A percentile compares a stretch with the other conserved stretches of the same genome.
These are phyloP conservation scores for Coreoperca whiteheadi DNA, from an alignment of 2,113 vertebrate genomes.

Conservation along the genomic window DNA sequence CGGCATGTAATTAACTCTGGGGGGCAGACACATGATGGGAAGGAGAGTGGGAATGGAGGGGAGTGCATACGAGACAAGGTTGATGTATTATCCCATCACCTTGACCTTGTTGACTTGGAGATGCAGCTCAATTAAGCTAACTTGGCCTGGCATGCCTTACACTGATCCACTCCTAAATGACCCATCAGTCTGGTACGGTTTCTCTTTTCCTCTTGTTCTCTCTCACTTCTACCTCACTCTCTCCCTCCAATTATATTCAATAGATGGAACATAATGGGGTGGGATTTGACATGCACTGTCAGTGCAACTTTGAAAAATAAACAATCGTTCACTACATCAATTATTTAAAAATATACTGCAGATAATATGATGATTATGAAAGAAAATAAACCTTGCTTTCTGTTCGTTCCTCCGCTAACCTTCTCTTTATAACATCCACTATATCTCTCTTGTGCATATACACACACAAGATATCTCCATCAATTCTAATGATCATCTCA, in stretches of 20 bases:
- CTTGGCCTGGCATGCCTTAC: conserved; percentile 49
- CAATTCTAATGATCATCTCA: conserved; percentile 43
- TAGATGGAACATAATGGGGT: conserved; percentile 10
- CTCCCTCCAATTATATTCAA: conserved; percentile 26
- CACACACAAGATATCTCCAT: conserved; percentile 12
- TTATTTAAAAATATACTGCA: conserved; percentile 1
- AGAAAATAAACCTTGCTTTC: background rate
- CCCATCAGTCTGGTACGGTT: conserved; percentile 41
- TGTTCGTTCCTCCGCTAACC: background rate
- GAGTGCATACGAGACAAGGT: conserved; percentile 39
- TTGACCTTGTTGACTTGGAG: conserved; percentile 78
- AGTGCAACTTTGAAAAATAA: conserved; percentile 15
- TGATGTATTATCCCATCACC: conserved; percentile 83
- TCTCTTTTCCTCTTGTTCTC: background rate
- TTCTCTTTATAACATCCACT: background rate
- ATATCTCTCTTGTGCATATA: background rate
- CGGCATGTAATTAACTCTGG: conserved; percentile 78
- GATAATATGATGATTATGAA: background rate
- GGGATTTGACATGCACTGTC: conserved; percentile 1
- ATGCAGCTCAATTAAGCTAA: conserved; percentile 79
- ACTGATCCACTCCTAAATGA: conserved; percentile 72
- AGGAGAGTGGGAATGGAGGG: conserved; percentile 20
- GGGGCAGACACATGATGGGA: background rate
- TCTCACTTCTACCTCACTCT: conserved; percentile 17
- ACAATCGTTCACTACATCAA: background rate